Evolutionary conservation across 2,797 vertebrate genomes (phyloP), one percentile per base, ranked within the genome.

Genomic region (Enteromius radiatus): DNA sequence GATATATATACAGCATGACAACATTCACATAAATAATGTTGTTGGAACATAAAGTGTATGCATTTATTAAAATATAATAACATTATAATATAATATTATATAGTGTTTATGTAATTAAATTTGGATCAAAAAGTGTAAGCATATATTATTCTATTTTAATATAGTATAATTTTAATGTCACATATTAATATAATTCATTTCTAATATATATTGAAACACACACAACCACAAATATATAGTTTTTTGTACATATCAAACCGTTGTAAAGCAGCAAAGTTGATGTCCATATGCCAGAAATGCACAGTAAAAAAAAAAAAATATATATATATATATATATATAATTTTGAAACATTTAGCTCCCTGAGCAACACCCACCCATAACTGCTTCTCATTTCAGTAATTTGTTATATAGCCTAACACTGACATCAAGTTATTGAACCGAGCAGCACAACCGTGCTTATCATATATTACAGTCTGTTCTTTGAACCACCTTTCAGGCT

Each of bases 381-480:
- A 17, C 21, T 64, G 59, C 41, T 41, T 28, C 23, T 36, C 23
- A 73, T 74, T 64, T 19, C 41, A 49, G 54, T 49, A 26, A 63
- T 73, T 81, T 82, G 54, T 75, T 54, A 75, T 41, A 19, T 73
- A n/a, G n/a, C n/a, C n/a, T n/a, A 63, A 47, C 61, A 38, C 63
- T 59, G 26, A 80, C 38, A 45, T 71, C 28, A 73, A 45, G 12
- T 26, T 73, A 63, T 73, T 81, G 8, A 73, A 64, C 26, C n/a
- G 9, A 64, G 11, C 41, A 26, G 28, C 12, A 45, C 28, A 73
- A 19, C 12, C 15, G 26, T 33, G 49, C 36, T 70, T 36, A 73
- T 80, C 41, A 36, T 56, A 19, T 61, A 28, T 36, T 56, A 21
- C 31, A 68, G 17, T 43, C 36, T 43, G 12, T 73, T 73, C 54